phyloP scores from a whole-genome alignment of 2,888 invertebrate genomes.

The Quadriops clusia region DNA sequence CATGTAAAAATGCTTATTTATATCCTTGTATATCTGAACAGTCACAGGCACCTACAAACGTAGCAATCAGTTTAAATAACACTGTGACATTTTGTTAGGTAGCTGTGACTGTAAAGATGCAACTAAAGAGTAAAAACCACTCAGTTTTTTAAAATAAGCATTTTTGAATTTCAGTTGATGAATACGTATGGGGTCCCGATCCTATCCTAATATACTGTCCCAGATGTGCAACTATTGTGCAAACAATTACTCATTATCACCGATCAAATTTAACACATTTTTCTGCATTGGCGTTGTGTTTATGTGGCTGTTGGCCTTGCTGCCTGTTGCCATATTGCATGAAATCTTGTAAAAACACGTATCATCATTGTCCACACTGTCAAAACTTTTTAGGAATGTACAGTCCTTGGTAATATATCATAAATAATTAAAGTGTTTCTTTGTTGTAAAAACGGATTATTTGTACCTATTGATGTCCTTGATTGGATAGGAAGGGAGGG shows the following conservation, averaged over 20 bases:
- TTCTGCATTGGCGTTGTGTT: constrained; percentile 29
- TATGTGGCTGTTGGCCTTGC: constrained; percentile 35
- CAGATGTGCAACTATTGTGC: constrained; percentile 27
- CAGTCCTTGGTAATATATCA: constrained; percentile 32
- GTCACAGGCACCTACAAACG: no score
- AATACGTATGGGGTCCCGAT: constrained; percentile 28
- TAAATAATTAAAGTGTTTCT: no score
- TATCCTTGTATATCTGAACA: no score
- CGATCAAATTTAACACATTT: constrained; percentile 29
- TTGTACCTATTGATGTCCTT: no score
- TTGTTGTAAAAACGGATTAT: no score
- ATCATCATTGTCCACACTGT: constrained; percentile 33
- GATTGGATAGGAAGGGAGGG: no score
- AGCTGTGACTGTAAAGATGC: no score
- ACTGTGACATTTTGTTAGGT: not conserved
- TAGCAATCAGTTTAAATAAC: not conserved
- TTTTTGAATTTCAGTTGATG: constrained; percentile 20
- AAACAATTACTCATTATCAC: constrained; percentile 26
- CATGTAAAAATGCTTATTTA: no score
- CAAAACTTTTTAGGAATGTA: constrained; percentile 31
- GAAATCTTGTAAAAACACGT: constrained; percentile 31
- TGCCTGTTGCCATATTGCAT: constrained; percentile 33
- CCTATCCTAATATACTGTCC: constrained; percentile 30
- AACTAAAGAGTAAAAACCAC: not conserved
- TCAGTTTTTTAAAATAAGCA: constrained; percentile 1